These are phyloP conservation scores for Pheosia gnoma DNA, from an alignment of 2,888 invertebrate species.

Conservation along the genomic window DNA sequence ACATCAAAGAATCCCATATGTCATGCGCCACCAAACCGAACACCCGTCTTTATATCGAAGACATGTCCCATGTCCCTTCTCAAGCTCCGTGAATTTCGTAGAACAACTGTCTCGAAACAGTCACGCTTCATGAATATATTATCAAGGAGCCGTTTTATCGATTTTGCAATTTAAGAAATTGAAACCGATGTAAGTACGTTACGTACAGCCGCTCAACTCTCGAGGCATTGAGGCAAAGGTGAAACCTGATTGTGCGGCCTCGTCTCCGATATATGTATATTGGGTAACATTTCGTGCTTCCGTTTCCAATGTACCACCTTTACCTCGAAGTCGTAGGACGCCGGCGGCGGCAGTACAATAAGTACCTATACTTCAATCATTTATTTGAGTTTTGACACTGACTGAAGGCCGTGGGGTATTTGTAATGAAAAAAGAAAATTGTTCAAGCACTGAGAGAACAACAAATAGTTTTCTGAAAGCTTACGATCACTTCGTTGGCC, in stretches of 20 bases:
- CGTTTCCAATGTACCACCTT: constrained; percentile 57
- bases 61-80: constrained; percentile 28
- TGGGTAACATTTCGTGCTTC: constrained; percentile 72
- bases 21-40: constrained; percentile 26
- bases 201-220: constrained; percentile 39
- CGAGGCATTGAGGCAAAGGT: constrained; percentile 68
- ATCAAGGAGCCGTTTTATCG: constrained; percentile 29
- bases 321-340: constrained; percentile 32
- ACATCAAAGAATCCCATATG: constrained; percentile 41
- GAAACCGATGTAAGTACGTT: constrained; percentile 38
- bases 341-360: constrained; percentile 7
- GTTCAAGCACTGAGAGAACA: not conserved
- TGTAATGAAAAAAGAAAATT: not conserved
- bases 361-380: constrained; percentile 20
- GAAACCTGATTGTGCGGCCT: constrained; percentile 67
- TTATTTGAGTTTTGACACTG: constrained; percentile 3
- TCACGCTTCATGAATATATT: constrained; percentile 28
- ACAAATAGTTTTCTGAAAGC: not conserved
- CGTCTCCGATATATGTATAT: constrained; percentile 60
- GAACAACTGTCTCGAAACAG: constrained; percentile 15
- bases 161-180: constrained; percentile 50
- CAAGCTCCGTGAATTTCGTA: constrained; percentile 24
- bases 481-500: constrained; percentile 21
- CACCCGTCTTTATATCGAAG: constrained; percentile 37
- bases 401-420: not conserved